Evolutionary conservation across 2,113 vertebrate species (phyloP), one percentile per base, ranked within the genome.

Genomic region (Procapra przewalskii): DNA sequence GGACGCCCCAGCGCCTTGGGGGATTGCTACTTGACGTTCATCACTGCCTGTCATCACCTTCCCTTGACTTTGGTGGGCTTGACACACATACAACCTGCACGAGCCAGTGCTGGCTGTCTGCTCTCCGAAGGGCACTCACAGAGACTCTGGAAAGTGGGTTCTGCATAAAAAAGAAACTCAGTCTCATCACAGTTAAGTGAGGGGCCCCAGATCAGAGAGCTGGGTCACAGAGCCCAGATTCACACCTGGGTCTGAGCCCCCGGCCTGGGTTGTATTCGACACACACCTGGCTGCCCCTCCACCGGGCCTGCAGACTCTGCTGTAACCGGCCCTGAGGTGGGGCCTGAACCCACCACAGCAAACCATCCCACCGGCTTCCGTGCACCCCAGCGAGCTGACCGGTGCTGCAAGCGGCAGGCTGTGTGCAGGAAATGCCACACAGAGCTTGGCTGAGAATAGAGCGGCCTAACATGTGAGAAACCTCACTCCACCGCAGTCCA

Each of bases 11-110:
- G 7, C 0, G 77, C 71, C n/a, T 16, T 6, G 2, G 6, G 59
- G 59, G 33, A n/a, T 40, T 1, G 19, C 75, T 25, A 17, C 48
- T 5, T 6, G 55, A 16, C 2, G 2, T 19, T 0, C 6, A 31
- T 6, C 40, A 9, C 45, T 33, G 0, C 1, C 2, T 2, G 15
- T 17, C 67, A 6, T 0, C 6, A n/a, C 10, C 23, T 6, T 36
- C 29, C 62, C 75, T 57, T 12, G 31, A 54, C 60, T 13, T 19
- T 33, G 48, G 11, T 16, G 15, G 25, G 43, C 71, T 50, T 64
- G 33, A 4, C 19, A 3, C 3, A 1, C n/a, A 15, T 14, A 27
- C 2, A 36, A 77, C 33, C 27, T 1, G 3, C 33, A 12, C 3
- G 5, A 45, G 36, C 62, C 96, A 48, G 2, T 15, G 17, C 15